Base-by-base conservation (phyloP, 2,888 invertebrate genomes). In the Macrostomum cliftonense region DNA sequence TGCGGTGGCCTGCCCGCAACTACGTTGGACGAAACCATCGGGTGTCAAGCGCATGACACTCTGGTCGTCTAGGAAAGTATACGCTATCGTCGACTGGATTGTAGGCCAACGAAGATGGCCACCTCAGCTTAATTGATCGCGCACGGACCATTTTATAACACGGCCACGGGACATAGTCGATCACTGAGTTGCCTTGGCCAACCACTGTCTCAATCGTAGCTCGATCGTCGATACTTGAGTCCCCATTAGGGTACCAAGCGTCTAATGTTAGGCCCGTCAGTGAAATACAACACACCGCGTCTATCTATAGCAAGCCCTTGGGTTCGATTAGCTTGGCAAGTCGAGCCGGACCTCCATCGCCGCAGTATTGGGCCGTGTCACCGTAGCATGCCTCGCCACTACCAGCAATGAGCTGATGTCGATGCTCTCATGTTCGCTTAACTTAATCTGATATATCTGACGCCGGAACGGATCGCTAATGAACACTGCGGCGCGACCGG, bases 221-320 rank as follows among this genome's bases (percentile, higher is more conserved):
- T 28, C n/a, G 37, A 19, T 21, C 37, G 19, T 19, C 37, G 39
- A 17, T 20, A 12, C 14, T 28, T 42, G 38, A 48, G 44, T 48
- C n/a, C 40, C 28, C 28, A 28, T 28, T 28, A n/a, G 28, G 28
- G 36, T 14, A 13, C 88, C 12, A 97, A 87, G 36, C 83, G 83
- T 54, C 95, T 78, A 53, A 97, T 87, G 63, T 89, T 91, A 1
- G 89, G 88, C 45, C 93, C 93, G 70, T 97, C 95, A 47, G 91
- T 91, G 55, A 95, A 83, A 66, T 88, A 97, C 80, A 95, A 84
- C 16, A 88, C 85, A 62, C 85, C 85, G 66, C 87, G 85, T 48
- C 87, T 85, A 46, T 89, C 86, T 58, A 95, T 88, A 21, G 89
- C 89, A 97, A 79, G 53, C 87, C 81, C 80, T 65, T 39, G 46